Base-by-base conservation (phyloP, 1,140 invertebrate genomes). In the Campodea augens region DNA sequence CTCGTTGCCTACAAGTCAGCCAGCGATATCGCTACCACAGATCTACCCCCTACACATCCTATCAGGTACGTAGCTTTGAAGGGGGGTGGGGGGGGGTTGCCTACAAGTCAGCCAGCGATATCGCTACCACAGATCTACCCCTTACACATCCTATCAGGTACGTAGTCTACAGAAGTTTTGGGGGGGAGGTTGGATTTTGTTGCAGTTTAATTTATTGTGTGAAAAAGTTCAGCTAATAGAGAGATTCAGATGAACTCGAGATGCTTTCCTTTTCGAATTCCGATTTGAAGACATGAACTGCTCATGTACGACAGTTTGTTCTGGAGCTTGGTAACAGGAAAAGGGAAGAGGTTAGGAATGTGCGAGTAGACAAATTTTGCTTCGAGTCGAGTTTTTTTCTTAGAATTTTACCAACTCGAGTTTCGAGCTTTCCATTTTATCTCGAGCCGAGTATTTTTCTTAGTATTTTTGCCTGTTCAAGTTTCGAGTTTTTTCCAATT, bases 1-100 rank as follows among this genome's bases (percentile, higher is more conserved):
- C 73, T 96, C 62, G 81, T 88, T 57, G 90, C 91, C 44, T 97
- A 97, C 73, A 92, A 96, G 74, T 81, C 85, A 54, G 93, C 92
- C 57, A 92, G 84, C 64, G 90, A 96, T 64, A 88, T 92, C 60
- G 88, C 91, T 56, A 91, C 87, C 77, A 85, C 83, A 54, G 90
- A 97, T 68, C 74, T 98, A 67, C 86, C 89, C 55, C 90, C 93
- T 56, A 98, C 92, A 65, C 91, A 98, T 73, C 93, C 82, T 57
- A 87, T 87, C 64, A 78, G 61, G 61, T 62, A 50, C 40, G 40
- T 39, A n/a, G n/a, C n/a, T n/a, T n/a, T n/a, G n/a, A n/a, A n/a
- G n/a, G n/a, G n/a, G n/a, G n/a, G n/a, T n/a, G n/a, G n/a, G n/a
- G n/a, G n/a, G n/a, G n/a, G n/a, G n/a, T n/a, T n/a, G 90, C 91